phyloP scores from a whole-genome alignment of 1,140 invertebrate species.

The Lordiphosa stackelbergi region DNA sequence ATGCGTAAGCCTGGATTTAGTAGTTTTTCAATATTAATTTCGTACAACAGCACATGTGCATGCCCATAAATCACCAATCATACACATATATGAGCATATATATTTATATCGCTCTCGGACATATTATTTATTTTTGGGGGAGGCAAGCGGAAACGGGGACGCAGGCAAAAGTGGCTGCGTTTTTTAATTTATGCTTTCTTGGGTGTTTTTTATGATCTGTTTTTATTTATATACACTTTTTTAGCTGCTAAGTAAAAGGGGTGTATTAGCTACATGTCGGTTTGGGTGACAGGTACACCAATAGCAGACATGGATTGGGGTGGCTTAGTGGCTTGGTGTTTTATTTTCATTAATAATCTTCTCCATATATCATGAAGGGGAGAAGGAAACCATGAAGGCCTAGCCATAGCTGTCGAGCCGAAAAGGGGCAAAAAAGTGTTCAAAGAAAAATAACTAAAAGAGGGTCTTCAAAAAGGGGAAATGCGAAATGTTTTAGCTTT shows the following conservation, averaged over 20 bases:
- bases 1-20: conserved; percentile 72
- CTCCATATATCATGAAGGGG: too few species aligned
- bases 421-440: too few species aligned
- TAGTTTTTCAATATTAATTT: conserved; percentile 73
- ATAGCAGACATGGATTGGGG: too few species aligned
- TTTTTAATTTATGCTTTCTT: conserved; percentile 42
- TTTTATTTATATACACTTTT: conserved; percentile 24
- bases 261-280: conserved; percentile 12
- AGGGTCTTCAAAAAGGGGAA: too few species aligned
- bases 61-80: conserved; percentile 63
- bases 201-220: conserved; percentile 38
- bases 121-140: conserved; percentile 52
- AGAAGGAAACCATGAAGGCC: too few species aligned
- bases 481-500: too few species aligned
- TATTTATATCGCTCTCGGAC: conserved; percentile 40
- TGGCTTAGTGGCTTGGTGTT: too few species aligned
- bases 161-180: conserved; percentile 15
- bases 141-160: conserved; percentile 21
- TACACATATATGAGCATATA: conserved; percentile 8
- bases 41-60: conserved; percentile 35
- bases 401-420: too few species aligned
- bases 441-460: too few species aligned
- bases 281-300: too few species aligned
- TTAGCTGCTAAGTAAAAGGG: conserved; percentile 1
- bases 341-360: too few species aligned